These are phyloP conservation scores for Nymphalis io DNA, from an alignment of 1,140 invertebrate species.

Conservation along the genomic window DNA sequence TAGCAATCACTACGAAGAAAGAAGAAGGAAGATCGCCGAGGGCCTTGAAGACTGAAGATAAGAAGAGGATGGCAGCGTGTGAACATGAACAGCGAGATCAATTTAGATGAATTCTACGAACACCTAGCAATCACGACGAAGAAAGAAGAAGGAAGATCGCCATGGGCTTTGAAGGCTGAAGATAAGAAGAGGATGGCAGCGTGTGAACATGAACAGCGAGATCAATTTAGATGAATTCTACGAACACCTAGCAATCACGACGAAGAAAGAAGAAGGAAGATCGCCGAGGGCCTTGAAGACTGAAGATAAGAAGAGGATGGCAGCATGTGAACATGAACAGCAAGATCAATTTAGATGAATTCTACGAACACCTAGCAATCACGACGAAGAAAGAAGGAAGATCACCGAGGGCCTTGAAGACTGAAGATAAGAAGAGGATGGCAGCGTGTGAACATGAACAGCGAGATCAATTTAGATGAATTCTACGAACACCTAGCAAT, in stretches of 20 bases:
- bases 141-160: constrained; percentile 10
- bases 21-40: constrained; percentile 20
- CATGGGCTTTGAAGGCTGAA: constrained; percentile 22
- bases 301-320: background rate
- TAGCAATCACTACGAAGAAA: constrained; percentile 17
- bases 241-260: background rate
- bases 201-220: too few species aligned
- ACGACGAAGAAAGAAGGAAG: constrained; percentile 28
- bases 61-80: constrained; percentile 23
- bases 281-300: background rate
- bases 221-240: constrained; percentile 21
- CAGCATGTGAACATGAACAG: too few species aligned
- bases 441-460: too few species aligned
- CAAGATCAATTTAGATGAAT: constrained; percentile 27
- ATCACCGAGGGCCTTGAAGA: background rate
- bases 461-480: too few species aligned
- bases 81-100: constrained; percentile 26
- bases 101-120: constrained; percentile 1
- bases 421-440: background rate
- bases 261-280: constrained; percentile 24
- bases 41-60: constrained; percentile 28
- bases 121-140: too few species aligned
- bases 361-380: constrained; percentile 20
- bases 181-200: background rate
- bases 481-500: background rate